Evolutionary conservation across 2,888 invertebrate species (phyloP).

Genomic region (Laothoe populi): DNA sequence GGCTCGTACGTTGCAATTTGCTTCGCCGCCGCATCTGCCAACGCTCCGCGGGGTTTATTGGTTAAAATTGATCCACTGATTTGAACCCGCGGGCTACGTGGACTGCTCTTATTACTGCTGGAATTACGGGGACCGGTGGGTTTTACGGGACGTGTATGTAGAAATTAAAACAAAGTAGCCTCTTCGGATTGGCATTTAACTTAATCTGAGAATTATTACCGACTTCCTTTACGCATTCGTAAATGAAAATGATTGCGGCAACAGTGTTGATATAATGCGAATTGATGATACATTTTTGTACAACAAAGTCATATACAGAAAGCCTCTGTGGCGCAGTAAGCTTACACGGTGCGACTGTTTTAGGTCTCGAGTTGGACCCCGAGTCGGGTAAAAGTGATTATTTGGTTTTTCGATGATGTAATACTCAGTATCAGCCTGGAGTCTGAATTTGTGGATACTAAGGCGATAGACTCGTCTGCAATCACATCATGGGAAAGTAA

Average conservation of each 20-base stretch:
- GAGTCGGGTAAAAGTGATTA: too few relatives aligned
- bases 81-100: constrained; percentile 7
- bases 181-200: constrained; percentile 16
- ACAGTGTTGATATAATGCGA: neutral
- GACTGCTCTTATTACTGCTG: constrained; percentile 18
- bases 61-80: constrained; percentile 21
- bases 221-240: constrained; percentile 20
- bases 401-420: too few relatives aligned
- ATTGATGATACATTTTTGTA: neutral
- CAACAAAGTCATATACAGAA: neutral
- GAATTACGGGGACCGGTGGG: constrained; percentile 7
- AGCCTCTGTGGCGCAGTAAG: too few relatives aligned
- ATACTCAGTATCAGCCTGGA: too few relatives aligned
- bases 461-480: too few relatives aligned
- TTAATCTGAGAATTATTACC: constrained; percentile 5
- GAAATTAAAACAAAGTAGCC: constrained; percentile 14
- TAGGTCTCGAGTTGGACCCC: too few relatives aligned
- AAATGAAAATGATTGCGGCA: neutral
- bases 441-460: too few relatives aligned
- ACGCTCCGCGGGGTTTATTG: constrained; percentile 13
- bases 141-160: neutral
- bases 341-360: too few relatives aligned
- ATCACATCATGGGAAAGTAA: too few relatives aligned
- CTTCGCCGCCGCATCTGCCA: constrained; percentile 13
- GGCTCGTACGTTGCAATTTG: constrained; percentile 10